These are phyloP conservation scores for Priocnemis perturbator DNA, from an alignment of 2,888 invertebrate species.

Conservation along the genomic window DNA sequence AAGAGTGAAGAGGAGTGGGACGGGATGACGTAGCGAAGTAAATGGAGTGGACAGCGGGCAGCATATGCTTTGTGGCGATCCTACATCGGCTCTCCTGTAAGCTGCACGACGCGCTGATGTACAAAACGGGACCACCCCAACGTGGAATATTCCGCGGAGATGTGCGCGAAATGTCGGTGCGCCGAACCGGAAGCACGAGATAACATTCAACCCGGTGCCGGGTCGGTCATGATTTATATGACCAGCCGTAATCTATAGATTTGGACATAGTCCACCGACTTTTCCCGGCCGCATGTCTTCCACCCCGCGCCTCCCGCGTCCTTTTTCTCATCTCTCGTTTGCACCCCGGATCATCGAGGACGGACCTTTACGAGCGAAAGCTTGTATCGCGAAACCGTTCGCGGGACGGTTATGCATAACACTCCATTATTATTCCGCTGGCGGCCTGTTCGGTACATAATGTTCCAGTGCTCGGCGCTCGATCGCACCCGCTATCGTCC, in stretches of 20 bases:
- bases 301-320: background rate
- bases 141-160: constrained; percentile 46
- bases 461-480: no score
- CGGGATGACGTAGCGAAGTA: constrained; percentile 67
- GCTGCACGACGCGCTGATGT: constrained; percentile 12
- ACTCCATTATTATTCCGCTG: no score
- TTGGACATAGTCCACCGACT: constrained; percentile 64
- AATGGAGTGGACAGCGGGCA: constrained; percentile 76
- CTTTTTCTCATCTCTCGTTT: background rate
- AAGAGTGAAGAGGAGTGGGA: no score
- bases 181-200: constrained; percentile 71
- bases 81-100: constrained; percentile 2
- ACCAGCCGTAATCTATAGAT: constrained; percentile 67
- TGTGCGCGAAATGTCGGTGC: constrained; percentile 64
- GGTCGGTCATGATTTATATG: constrained; percentile 66
- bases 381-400: no score
- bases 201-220: constrained; percentile 68
- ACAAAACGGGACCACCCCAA: constrained; percentile 51
- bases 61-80: constrained; percentile 71
- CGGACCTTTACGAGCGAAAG: no score
- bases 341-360: background rate
- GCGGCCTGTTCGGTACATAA: no score
- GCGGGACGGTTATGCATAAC: no score
- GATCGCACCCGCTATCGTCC: constrained; percentile 9
- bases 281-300: constrained; percentile 25